Percentiles rank a stretch among this genome's conserved stretches.
Conservation (phyloP, 1,140 invertebrate species). For the Ceratosolen fusciceps region DNA sequence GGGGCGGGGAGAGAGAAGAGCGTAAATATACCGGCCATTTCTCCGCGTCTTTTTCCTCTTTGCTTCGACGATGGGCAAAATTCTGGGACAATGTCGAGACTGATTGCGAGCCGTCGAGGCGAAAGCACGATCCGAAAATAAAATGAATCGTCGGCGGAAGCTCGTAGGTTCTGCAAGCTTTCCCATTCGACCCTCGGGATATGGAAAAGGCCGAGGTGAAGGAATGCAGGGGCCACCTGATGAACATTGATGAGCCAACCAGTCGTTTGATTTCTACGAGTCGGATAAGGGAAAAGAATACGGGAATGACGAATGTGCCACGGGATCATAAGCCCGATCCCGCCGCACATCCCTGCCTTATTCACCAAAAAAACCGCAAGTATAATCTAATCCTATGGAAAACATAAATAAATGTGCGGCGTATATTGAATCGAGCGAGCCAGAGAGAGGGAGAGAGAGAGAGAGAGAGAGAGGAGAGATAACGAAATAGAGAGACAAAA, state of each 20-base stretch:
- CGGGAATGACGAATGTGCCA: neutral
- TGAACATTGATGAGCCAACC: slow-evolving; percentile 13
- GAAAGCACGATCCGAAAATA: slow-evolving; percentile 67
- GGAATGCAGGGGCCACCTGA: slow-evolving; percentile 12
- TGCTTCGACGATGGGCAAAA: slow-evolving; percentile 4
- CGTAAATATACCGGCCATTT: slow-evolving; percentile 37
- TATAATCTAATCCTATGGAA: neutral
- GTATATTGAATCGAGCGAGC: neutral
- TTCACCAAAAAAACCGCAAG: neutral
- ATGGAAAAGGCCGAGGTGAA: neutral
- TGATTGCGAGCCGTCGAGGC: slow-evolving; percentile 63
- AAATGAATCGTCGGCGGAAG: slow-evolving; percentile 54
- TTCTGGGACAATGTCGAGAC: slow-evolving; percentile 59
- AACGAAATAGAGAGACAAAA: neutral
- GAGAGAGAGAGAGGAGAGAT: neutral
- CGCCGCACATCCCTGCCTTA: neutral
- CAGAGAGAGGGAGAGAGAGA: neutral
- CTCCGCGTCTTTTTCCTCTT: neutral
- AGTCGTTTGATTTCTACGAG: slow-evolving; percentile 41
- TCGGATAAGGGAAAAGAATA: slow-evolving; percentile 31
- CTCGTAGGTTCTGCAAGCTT: slow-evolving; percentile 12
- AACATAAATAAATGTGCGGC: neutral
- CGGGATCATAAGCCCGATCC: slow-evolving; percentile 17
- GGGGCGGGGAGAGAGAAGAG: slow-evolving; percentile 24
- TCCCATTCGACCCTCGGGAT: slow-evolving; percentile 17